Percentiles rank a stretch among this genome's conserved stretches.
phyloP scores from a whole-genome alignment of 2,113 vertebrate species.

The Seriola aureovittata region DNA sequence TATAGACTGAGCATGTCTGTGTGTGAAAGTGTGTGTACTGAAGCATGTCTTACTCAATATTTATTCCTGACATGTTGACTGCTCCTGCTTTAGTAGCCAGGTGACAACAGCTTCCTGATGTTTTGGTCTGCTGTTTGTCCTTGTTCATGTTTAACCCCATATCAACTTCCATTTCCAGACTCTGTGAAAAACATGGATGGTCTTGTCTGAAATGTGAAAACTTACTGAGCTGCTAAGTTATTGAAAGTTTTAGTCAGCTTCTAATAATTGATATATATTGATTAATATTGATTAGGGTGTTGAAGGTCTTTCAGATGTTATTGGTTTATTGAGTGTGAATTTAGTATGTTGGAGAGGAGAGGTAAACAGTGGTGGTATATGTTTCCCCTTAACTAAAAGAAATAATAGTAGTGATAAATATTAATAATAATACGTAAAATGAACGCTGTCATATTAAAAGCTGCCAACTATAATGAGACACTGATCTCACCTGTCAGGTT shows the following conservation, averaged over 20 bases:
- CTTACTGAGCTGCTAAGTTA: too few relatives aligned
- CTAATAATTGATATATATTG: too few relatives aligned
- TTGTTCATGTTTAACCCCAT: background rate
- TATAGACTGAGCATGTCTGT: slow-evolving; percentile 2
- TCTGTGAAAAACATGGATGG: background rate
- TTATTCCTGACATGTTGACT: slow-evolving; percentile 20
- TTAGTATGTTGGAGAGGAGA: too few relatives aligned
- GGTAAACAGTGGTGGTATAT: too few relatives aligned
- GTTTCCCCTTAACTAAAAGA: too few relatives aligned
- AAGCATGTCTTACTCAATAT: slow-evolving; percentile 45
- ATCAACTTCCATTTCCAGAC: background rate
- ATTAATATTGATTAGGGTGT: too few relatives aligned
- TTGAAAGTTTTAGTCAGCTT: too few relatives aligned
- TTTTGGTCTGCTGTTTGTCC: background rate
- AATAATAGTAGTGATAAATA: too few relatives aligned
- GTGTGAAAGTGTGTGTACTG: background rate
- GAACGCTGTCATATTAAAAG: too few relatives aligned
- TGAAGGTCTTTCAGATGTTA: background rate
- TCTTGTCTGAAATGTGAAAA: background rate
- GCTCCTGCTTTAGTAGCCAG: slow-evolving; percentile 26
- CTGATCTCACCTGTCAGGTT: too few relatives aligned
- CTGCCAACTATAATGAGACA: too few relatives aligned
- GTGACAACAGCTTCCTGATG: slow-evolving; percentile 26
- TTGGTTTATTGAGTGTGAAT: background rate
- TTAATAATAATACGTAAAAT: too few relatives aligned